These are phyloP conservation scores for Scaptomyza cyrtandrae DNA, from an alignment of 2,888 invertebrate species.

Conservation along the genomic window DNA sequence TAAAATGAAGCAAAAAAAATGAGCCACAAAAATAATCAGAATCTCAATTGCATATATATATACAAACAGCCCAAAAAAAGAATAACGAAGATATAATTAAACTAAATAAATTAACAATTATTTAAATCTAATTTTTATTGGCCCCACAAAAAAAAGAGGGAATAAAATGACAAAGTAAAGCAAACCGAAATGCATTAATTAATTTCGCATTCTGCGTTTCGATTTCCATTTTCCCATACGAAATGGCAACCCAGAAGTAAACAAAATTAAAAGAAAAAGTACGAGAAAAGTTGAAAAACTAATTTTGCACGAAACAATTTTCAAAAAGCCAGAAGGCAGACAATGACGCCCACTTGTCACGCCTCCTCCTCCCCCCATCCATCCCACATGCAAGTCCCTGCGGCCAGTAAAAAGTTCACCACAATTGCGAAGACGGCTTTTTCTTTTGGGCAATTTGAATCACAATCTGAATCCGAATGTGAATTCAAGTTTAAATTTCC, in stretches of 20 bases:
- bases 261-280: conserved; percentile 32
- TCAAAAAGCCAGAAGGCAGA: conserved; percentile 56
- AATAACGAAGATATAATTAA: conserved; percentile 11
- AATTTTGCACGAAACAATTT: conserved; percentile 79
- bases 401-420: conserved; percentile 39
- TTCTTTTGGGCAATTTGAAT: conserved; percentile 70
- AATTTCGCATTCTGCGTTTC: conserved; percentile 71
- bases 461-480: conserved; percentile 59
- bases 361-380: neutral
- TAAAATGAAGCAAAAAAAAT: conserved; percentile 27
- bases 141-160: conserved; percentile 8
- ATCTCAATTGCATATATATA: conserved; percentile 25
- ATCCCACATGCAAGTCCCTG: conserved; percentile 10
- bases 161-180: conserved; percentile 42
- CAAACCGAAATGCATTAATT: conserved; percentile 70
- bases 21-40: conserved; percentile 19
- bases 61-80: conserved; percentile 10
- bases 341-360: conserved; percentile 22
- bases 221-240: conserved; percentile 54
- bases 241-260: conserved; percentile 2
- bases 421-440: conserved; percentile 18
- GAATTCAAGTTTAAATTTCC: conserved; percentile 65
- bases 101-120: conserved; percentile 78
- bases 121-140: conserved; percentile 78
- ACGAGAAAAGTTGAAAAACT: conserved; percentile 74